These are phyloP conservation scores for Clarias fuscus DNA, from an alignment of 2,797 vertebrate genomes.

Conservation along the genomic window DNA sequence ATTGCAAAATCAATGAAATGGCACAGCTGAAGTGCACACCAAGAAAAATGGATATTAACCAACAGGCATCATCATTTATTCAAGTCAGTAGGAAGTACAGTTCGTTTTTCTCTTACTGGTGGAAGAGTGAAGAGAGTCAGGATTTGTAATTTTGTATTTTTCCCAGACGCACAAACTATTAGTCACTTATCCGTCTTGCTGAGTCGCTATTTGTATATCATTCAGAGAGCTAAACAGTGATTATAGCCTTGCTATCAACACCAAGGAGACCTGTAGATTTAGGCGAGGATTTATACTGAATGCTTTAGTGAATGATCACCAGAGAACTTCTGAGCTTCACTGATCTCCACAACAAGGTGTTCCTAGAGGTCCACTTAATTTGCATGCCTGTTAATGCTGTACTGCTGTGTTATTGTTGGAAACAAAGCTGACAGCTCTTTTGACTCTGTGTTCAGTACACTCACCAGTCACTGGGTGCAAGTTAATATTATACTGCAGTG, in stretches of 20 bases:
- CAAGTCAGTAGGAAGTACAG: neutral
- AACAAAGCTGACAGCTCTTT: neutral
- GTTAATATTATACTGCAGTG: slow-evolving; percentile 22
- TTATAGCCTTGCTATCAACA: neutral
- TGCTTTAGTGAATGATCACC: neutral
- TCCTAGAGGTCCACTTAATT: neutral
- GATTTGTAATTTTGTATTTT: neutral
- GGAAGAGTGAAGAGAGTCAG: neutral
- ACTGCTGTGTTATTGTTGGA: slow-evolving; percentile 32
- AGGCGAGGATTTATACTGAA: neutral
- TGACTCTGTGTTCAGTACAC: no score
- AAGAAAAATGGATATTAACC: neutral
- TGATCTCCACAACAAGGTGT: neutral
- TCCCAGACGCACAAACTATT: neutral
- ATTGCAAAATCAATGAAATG: no score
- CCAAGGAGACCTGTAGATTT: neutral
- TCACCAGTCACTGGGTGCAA: neutral
- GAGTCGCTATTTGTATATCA: neutral
- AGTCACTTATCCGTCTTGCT: neutral
- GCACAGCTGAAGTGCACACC: no score
- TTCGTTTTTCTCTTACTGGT: neutral
- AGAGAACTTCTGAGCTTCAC: neutral
- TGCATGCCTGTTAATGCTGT: neutral
- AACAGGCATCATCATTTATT: neutral
- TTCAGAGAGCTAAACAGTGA: slow-evolving; percentile 5